Evolutionary conservation across 2,113 vertebrate genomes (phyloP).

Genomic region (Toxotes jaculatrix): DNA sequence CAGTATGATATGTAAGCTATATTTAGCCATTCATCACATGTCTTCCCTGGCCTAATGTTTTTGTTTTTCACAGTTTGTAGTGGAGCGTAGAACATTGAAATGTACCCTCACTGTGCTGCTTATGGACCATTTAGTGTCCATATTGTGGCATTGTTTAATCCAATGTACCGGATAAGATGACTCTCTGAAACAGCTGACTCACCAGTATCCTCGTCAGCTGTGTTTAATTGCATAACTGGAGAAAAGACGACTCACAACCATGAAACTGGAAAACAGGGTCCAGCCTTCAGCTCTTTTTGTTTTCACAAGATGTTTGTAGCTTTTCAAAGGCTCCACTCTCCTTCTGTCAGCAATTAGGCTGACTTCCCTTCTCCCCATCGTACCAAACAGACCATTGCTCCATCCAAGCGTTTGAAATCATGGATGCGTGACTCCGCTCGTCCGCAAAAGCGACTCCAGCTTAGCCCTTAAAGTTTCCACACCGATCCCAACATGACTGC

Average conservation of each 20-base stretch:
- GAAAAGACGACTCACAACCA: background rate
- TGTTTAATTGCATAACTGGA: slow-evolving; percentile 23
- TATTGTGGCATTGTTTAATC: slow-evolving; percentile 8
- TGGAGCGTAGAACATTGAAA: background rate
- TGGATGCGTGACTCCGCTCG: slow-evolving; percentile 73
- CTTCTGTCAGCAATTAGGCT: slow-evolving; percentile 73
- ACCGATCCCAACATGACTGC: slow-evolving; percentile 70
- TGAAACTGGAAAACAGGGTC: background rate
- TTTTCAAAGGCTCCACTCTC: slow-evolving; percentile 48
- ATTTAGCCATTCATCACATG: slow-evolving; percentile 3
- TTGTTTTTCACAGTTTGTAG: background rate
- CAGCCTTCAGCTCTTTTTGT: slow-evolving; percentile 24
- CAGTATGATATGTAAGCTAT: background rate
- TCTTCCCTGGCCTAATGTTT: background rate
- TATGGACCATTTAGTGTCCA: background rate
- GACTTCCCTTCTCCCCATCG: slow-evolving; percentile 48
- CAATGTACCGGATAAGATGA: slow-evolving; percentile 18
- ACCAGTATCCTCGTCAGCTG: slow-evolving; percentile 19
- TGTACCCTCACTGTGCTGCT: background rate
- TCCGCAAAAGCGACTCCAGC: slow-evolving; percentile 66
- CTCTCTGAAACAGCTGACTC: slow-evolving; percentile 26
- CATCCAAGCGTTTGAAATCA: slow-evolving; percentile 71
- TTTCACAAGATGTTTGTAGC: slow-evolving; percentile 56
- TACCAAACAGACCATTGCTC: slow-evolving; percentile 62
- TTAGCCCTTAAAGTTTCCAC: slow-evolving; percentile 73